Base-by-base conservation (phyloP, 1,140 invertebrate genomes). In the Drosophila equinoxialis region DNA sequence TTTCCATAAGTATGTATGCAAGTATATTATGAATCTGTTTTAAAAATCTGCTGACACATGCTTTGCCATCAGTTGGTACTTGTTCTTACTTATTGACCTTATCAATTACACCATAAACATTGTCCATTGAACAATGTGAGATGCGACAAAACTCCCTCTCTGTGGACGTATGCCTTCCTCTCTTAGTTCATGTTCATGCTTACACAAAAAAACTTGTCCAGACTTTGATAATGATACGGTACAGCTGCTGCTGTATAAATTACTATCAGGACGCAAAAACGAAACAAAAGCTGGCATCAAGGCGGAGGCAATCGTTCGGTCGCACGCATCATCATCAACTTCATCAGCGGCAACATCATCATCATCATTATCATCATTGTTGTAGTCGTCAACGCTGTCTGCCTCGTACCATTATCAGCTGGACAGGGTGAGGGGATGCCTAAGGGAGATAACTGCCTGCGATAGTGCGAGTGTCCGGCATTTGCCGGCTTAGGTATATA, bases 181-280 rank as follows among this genome's bases (percentile, higher is more conserved):
- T 5, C 13, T 2, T 2, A 10, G 7, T 39, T 63, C 41, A 51
- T 13, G 20, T 59, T 23, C 20, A 23, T 65, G 57, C 33, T 41
- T 45, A 51, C 62, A 77, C 3, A 61, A 63, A 77, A 70, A 71
- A 78, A 71, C 73, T 71, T 55, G 54, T 26, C 37, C 71, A 77
- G 75, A 71, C 74, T 63, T 68, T 80, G 81, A 80, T 84, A 84
- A 83, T 82, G 61, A 76, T 62, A 77, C 71, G 82, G 83, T 86
- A 82, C 82, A 83, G 76, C 76, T 71, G 65, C 72, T 79, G 76
- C 83, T 74, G 83, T 76, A 87, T 87, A 87, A 87, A 87, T 86
- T 87, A 86, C 65, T 86, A 86, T 87, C 83, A 82, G 83, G 70
- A 86, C 60, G 69, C 59, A 55, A 42, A 42, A 61, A 23, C 51